These are phyloP conservation scores for Caenorhabditis drosophilae DNA, from an alignment of 2,888 invertebrate species.

Conservation along the genomic window DNA sequence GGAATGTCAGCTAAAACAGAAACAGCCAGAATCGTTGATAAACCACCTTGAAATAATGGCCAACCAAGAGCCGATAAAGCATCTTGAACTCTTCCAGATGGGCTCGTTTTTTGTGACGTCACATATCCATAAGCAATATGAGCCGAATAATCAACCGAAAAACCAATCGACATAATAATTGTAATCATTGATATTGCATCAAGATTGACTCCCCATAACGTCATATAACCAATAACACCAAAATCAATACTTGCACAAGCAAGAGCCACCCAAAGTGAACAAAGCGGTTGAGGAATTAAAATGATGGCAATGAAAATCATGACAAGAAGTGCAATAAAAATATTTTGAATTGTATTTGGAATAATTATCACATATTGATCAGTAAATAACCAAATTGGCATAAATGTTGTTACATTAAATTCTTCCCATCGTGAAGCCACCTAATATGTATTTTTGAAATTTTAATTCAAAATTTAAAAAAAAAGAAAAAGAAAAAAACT, in stretches of 20 bases:
- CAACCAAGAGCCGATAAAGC: constrained; percentile 86
- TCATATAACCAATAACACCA: constrained; percentile 94
- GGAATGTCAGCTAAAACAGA: constrained; percentile 84
- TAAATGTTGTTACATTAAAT: constrained; percentile 69
- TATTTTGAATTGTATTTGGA: constrained; percentile 69
- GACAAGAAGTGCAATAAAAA: constrained; percentile 71
- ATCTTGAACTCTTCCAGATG: constrained; percentile 76
- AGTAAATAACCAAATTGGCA: constrained; percentile 69
- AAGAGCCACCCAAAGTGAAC: constrained; percentile 91
- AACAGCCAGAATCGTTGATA: constrained; percentile 88
- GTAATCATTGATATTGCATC: constrained; percentile 76
- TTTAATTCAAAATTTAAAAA: too few relatives aligned
- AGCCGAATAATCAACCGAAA: constrained; percentile 92
- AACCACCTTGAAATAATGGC: constrained; percentile 81
- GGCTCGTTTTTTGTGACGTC: constrained; percentile 46
- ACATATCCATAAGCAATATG: constrained; percentile 69
- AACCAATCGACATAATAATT: constrained; percentile 94
- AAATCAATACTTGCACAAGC: constrained; percentile 91
- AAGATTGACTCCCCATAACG: constrained; percentile 89
- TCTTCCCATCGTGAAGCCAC: constrained; percentile 55
- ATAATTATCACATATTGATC: constrained; percentile 69
- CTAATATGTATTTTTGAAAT: constrained; percentile 5
- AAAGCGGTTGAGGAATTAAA: constrained; percentile 86
- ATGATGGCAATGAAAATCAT: constrained; percentile 93
- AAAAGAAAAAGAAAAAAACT: constrained; percentile 15